Evolutionary conservation across 2,113 vertebrate species (phyloP), one percentile per base, ranked within the genome.

Genomic region (Camelus bactrianus): DNA sequence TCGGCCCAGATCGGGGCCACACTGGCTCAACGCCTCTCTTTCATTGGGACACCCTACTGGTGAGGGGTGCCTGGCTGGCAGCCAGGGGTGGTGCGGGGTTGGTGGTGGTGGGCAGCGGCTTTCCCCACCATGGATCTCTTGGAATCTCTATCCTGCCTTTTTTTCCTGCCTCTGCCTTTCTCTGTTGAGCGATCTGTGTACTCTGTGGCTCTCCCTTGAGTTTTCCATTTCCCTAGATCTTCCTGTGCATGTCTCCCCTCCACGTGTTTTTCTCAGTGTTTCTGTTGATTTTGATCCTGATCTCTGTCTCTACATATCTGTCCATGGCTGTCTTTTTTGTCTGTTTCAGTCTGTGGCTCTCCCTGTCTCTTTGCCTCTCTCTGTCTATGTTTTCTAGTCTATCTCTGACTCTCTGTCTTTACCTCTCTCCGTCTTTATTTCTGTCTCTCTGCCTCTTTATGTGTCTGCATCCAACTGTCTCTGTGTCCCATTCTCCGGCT

Each of bases 1-100:
- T 99, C 99, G 0, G 99, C 99, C 10, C 99, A 99, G 98, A 99
- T 99, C 62, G 99, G 99, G 12, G 99, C 99, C 20, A 99, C 99
- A 0, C 98, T 99, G 96, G 99, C 99, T 19, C 98, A 99, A 10
- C 98, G 99, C 52, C 99, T 99, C 98, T 99, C 99, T 52, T 99
- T 99, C 98, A 99, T 99, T 0, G 99, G 99, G 70, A 99, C 99
- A 0, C 99, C 99, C 9, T 99, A 99, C 95, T 99, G 99, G 99
- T 99, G 97, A 99, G 98, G 82, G 56, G 48, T 11, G 9, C 60
- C 50, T 2, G 9, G 60, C 1, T 0, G 62, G 69, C 15, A 19
- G 62, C 54, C 14, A 12, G 65, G 64, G 84, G 14, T 26, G 46
- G 42, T 4, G 35, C 8, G 30, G 54, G 52, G 56, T 42, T 42